A percentile compares a stretch with the other conserved stretches of the same genome.
Evolutionary conservation across 1,140 invertebrate species (phyloP).

Genomic region (Drosophila ercepeae): DNA sequence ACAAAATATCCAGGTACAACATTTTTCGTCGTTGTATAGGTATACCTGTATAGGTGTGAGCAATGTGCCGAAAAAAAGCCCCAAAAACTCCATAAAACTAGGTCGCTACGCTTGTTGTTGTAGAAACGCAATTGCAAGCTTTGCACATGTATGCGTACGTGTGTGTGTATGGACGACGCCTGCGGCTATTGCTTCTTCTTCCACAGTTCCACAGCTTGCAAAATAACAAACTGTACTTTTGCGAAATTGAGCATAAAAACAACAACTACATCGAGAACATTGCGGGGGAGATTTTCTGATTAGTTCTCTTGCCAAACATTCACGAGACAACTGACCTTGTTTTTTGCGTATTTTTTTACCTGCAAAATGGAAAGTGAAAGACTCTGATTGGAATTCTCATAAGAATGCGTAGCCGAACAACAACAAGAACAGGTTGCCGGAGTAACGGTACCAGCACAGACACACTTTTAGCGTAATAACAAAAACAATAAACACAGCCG

Average conservation of each 20-base stretch:
- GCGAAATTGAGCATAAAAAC: slow-evolving; percentile 26
- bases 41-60: not conserved
- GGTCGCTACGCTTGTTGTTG: slow-evolving; percentile 29
- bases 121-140: slow-evolving; percentile 33
- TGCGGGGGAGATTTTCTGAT: not conserved
- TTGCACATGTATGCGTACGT: not conserved
- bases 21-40: slow-evolving; percentile 22
- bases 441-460: slow-evolving; percentile 51
- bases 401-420: too few species aligned
- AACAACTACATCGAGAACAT: not conserved
- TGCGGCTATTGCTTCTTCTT: slow-evolving; percentile 13
- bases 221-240: slow-evolving; percentile 53
- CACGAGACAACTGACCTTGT: slow-evolving; percentile 18
- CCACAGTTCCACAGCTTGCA: slow-evolving; percentile 10
- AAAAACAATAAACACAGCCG: slow-evolving; percentile 41
- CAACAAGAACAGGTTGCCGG: slow-evolving; percentile 61
- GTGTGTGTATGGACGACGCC: slow-evolving; percentile 13
- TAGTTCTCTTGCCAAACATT: slow-evolving; percentile 1
- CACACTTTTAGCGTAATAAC: slow-evolving; percentile 53
- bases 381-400: slow-evolving; percentile 79
- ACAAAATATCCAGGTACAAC: slow-evolving; percentile 24
- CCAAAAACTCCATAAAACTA: slow-evolving; percentile 33
- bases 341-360: slow-evolving; percentile 1
- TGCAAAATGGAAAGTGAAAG: slow-evolving; percentile 68
- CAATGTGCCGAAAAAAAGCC: slow-evolving; percentile 21